phyloP scores from a whole-genome alignment of 2,113 vertebrate genomes.

The Polyodon spathula region DNA sequence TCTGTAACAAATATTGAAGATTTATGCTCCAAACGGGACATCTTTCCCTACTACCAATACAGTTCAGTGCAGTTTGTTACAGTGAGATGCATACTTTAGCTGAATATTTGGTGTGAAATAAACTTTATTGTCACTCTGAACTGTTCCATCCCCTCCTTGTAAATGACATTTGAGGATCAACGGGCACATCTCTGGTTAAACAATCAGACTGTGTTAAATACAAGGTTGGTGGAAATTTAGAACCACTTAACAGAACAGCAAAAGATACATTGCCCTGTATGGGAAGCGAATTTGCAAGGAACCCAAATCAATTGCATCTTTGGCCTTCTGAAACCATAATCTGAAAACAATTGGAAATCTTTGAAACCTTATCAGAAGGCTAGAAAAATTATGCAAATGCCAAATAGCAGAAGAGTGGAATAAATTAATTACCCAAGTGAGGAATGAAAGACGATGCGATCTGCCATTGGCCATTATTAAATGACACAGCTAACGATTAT shows the following conservation, averaged over 20 bases:
- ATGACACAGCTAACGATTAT: constrained; percentile 47
- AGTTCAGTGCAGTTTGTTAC: no score
- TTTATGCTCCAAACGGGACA: no score
- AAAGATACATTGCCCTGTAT: constrained; percentile 31
- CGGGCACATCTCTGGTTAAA: constrained; percentile 39
- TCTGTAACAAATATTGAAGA: no score
- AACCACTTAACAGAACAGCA: constrained; percentile 40
- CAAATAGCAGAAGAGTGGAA: constrained; percentile 29
- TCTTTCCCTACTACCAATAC: no score
- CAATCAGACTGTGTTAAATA: constrained; percentile 46
- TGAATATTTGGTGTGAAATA: no score
- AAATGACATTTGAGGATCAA: constrained; percentile 33
- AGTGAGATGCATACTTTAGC: no score
- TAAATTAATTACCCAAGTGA: constrained; percentile 53
- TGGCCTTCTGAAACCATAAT: constrained; percentile 40
- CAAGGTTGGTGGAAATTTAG: constrained; percentile 42
- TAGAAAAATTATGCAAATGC: constrained; percentile 22
- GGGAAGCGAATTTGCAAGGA: constrained; percentile 36
- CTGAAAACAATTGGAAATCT: constrained; percentile 52
- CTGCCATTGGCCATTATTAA: constrained; percentile 47
- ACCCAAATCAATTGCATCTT: constrained; percentile 41
- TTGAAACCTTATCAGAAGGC: constrained; percentile 36
- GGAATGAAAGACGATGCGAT: constrained; percentile 43
- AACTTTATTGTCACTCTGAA: constrained; percentile 20
- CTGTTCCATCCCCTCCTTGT: constrained; percentile 34